Percentiles rank a stretch among this genome's conserved stretches.
phyloP scores from a whole-genome alignment of 2,888 invertebrate species.

The Drosophila hamatofila region DNA sequence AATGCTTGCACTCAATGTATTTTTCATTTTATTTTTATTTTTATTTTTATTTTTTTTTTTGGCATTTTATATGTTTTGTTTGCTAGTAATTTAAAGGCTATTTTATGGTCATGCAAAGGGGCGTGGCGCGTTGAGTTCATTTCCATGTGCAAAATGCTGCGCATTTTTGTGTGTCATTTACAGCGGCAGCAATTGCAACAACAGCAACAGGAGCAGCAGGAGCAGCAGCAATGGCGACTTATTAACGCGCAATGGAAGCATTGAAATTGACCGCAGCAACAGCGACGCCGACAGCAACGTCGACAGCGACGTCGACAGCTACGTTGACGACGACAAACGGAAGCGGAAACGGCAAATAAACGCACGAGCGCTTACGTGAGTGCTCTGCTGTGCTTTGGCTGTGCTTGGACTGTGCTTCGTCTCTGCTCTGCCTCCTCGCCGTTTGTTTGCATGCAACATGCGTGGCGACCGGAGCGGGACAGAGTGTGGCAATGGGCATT shows the following conservation, averaged over 20 bases:
- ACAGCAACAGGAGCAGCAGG: slow-evolving; percentile 10
- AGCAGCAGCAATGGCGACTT: slow-evolving; percentile 51
- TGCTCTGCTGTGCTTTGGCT: slow-evolving; percentile 47
- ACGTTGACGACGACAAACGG: slow-evolving; percentile 65
- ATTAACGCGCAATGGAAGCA: slow-evolving; percentile 73
- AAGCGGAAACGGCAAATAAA: slow-evolving; percentile 80
- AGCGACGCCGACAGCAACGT: slow-evolving; percentile 2
- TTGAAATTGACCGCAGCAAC: slow-evolving; percentile 67
- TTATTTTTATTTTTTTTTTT: neutral
- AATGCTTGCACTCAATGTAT: slow-evolving; percentile 21
- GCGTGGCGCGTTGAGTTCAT: slow-evolving; percentile 59
- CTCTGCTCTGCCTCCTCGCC: neutral
- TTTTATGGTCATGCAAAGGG: slow-evolving; percentile 48
- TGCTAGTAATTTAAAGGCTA: slow-evolving; percentile 50
- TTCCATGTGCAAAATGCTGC: slow-evolving; percentile 67
- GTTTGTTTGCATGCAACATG: slow-evolving; percentile 65
- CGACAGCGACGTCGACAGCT: slow-evolving; percentile 4
- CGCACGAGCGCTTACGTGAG: slow-evolving; percentile 77
- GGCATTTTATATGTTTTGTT: neutral
- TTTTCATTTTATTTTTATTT: neutral
- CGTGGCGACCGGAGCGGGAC: slow-evolving; percentile 6
- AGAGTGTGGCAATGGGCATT: slow-evolving; percentile 66
- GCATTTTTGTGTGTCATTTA: slow-evolving; percentile 68
- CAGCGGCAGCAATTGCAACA: slow-evolving; percentile 31
- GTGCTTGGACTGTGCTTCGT: neutral